Percentiles rank a stretch among this genome's conserved stretches.
These are phyloP conservation scores for Steatornis caripensis DNA, from an alignment of 2,113 vertebrate genomes.

Conservation along the genomic window DNA sequence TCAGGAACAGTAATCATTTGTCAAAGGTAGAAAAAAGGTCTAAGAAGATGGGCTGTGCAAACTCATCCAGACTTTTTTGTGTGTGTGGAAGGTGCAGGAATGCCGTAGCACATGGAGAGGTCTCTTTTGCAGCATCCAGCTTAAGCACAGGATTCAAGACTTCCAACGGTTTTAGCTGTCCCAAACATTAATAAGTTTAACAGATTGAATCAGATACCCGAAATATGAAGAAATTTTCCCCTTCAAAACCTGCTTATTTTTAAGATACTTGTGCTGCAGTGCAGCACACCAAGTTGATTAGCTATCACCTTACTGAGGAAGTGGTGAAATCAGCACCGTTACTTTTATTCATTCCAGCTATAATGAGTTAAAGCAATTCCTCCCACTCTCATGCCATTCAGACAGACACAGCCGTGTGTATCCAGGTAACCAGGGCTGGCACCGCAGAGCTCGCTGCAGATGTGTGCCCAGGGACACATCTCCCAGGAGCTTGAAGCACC, in stretches of 20 bases:
- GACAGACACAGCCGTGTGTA: not conserved
- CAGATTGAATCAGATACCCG: not conserved
- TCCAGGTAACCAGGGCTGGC: constrained; percentile 31
- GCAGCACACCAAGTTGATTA: not conserved
- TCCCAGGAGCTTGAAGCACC: not conserved
- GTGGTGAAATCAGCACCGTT: not conserved
- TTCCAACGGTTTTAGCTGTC: not conserved
- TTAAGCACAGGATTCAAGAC: not conserved
- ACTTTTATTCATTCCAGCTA: not conserved
- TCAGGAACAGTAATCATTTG: not conserved
- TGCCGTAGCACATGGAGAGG: not conserved
- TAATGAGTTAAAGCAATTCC: not conserved
- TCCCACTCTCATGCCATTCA: not conserved
- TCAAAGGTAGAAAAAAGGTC: not conserved
- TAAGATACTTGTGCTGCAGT: not conserved
- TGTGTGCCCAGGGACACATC: not conserved
- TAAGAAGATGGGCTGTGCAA: not conserved
- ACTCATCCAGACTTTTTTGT: not conserved
- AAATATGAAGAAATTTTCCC: not conserved
- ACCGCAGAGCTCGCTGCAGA: not conserved
- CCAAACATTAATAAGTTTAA: not conserved
- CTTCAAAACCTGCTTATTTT: not conserved
- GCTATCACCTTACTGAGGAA: not conserved
- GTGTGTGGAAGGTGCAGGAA: not conserved
- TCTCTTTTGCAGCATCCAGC: not conserved